A percentile compares a stretch with the other conserved stretches of the same genome.
These are phyloP conservation scores for Galeopsomyia nigrocyanea DNA, from an alignment of 2,888 invertebrate genomes.

Conservation along the genomic window DNA sequence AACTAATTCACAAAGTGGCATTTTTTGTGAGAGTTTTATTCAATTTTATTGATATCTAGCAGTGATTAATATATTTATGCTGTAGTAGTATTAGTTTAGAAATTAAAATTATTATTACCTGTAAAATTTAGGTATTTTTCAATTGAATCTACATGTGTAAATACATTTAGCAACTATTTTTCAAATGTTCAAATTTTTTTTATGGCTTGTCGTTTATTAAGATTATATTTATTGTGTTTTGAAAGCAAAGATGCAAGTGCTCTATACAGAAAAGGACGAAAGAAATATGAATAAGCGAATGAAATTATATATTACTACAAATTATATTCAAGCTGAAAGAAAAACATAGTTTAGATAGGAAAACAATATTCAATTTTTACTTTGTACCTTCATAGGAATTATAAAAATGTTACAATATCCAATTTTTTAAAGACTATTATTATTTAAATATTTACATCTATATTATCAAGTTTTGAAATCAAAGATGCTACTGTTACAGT, in stretches of 20 bases:
- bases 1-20: conserved; percentile 8
- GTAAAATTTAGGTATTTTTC: conserved; percentile 58
- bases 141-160: conserved; percentile 59
- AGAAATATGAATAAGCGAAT: conserved; percentile 37
- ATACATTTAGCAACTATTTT: conserved; percentile 27
- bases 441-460: conserved; percentile 57
- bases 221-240: conserved; percentile 20
- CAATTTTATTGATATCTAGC: conserved; percentile 18
- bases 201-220: conserved; percentile 41
- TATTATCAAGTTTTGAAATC: conserved; percentile 43
- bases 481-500: conserved; percentile 32
- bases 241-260: conserved; percentile 15
- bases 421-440: conserved; percentile 60
- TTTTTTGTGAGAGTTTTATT: conserved; percentile 18
- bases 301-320: conserved; percentile 40
- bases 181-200: conserved; percentile 18
- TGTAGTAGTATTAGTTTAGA: conserved; percentile 51
- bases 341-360: conserved; percentile 55
- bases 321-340: conserved; percentile 42
- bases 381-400: conserved; percentile 56
- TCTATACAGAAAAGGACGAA: conserved; percentile 21
- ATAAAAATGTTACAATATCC: conserved; percentile 59
- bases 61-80: conserved; percentile 42
- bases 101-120: conserved; percentile 48
- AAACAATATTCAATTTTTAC: conserved; percentile 64